Evolutionary conservation across 2,797 vertebrate species (phyloP), one percentile per base, ranked within the genome.

Genomic region (Crenichthys baileyi): DNA sequence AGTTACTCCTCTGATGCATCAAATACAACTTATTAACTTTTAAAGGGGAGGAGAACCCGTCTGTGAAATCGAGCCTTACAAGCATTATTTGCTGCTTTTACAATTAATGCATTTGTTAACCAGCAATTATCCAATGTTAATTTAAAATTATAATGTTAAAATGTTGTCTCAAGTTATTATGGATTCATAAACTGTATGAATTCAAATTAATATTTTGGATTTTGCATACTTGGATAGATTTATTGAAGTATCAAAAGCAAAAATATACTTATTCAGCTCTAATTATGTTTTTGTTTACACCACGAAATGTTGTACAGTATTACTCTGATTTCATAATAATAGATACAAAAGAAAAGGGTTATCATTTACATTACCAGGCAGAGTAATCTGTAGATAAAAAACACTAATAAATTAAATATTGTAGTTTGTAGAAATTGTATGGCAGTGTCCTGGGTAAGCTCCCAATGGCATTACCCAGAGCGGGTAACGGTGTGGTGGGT

Each of bases 21-120:
- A 44, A 70, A n/a, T 44, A 16, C 22, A 70, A 15, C 67, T 70
- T 5, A 44, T 46, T n/a, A 46, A 70, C 6, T 15, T 70, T 13
- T 46, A n/a, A n/a, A 70, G 67, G 15, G 41, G 67, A 44, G 41
- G 36, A 15, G 65, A 68, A 68, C 44, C 39, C 65, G 15, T 46
- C 65, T 44, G 65, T 44, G 41, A 68, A 68, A 68, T 68, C 46
- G 22, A 68, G 41, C 41, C 65, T 46, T 68, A 22, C 65, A n/a
- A 12, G 41, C 65, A 68, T 68, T 68, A 44, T 68, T 68, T 46
- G 65, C 65, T 44, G 22, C 8, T 67, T 67, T 67, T 13, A 67
- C 63, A 22, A 24, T 44, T 7, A 68, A 6, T 26, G n/a, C 65
- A 68, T 68, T 67, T 41, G 36, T 20, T 67, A 67, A 22, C 31